Evolutionary conservation across 2,888 invertebrate species (phyloP), one percentile per base, ranked within the genome.

Genomic region (Drepanosiphum platanoidis): DNA sequence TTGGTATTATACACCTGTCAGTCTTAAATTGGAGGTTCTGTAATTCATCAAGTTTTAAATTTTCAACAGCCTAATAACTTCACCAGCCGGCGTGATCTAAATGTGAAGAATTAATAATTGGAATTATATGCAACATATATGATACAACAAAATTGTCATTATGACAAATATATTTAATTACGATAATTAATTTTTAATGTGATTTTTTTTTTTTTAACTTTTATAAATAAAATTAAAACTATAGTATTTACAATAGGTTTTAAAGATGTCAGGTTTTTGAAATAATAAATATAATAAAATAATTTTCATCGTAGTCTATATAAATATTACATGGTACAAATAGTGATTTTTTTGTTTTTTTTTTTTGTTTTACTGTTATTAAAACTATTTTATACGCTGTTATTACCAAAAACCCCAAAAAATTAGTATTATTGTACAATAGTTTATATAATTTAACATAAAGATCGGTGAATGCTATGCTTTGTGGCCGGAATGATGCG

Each of bases 321-420:
- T 84, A 84, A 77, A 84, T 66, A 83, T 83, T 82, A 83, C 74
- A 83, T 84, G 84, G 84, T 84, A 84, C 84, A 84, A 84, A 83
- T 83, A 77, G 64, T 84, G 34, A 66, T 84, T 84, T 80, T 80
- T 80, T 71, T 39, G 13, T 34, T 34, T 32, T 36, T 68, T 34
- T 68, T 66, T 75, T 77, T 78, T 64, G 52, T 72, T 82, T 82
- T 46, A 83, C 84, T 77, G 77, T 84, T 77, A 84, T 84, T 84
- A 84, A 84, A 77, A 84, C 84, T 84, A 84, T 84, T 84, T 82
- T 84, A 77, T 84, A 84, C 77, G 77, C 68, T 77, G 84, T 84
- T 84, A 84, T 84, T 84, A 84, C 84, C 84, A 84, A 84, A 84
- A 84, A 84, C 84, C 84, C 84, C 84, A 46, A 83, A 83, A 83